phyloP scores from a whole-genome alignment of 2,888 invertebrate genomes.

The Eupithecia subfuscata region DNA sequence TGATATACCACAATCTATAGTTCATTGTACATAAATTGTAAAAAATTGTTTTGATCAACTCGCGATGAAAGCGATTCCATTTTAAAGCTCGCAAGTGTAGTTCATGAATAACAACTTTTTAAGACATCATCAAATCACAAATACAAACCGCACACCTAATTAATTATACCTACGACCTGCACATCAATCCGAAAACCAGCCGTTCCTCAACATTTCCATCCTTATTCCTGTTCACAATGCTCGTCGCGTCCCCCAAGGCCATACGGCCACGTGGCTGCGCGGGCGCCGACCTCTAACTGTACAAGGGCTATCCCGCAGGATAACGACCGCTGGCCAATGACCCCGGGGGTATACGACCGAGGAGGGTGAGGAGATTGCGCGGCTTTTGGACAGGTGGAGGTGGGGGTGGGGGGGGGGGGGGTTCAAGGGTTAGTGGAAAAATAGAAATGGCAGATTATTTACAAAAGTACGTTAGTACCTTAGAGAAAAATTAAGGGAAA shows the following conservation, averaged over 20 bases:
- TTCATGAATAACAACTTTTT: neutral
- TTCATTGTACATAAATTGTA: too few species aligned
- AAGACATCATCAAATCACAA: neutral
- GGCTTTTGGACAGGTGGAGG: constrained; percentile 5
- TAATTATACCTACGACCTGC: neutral
- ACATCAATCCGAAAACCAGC: neutral
- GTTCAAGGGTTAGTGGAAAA: too few species aligned
- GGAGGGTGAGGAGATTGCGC: neutral
- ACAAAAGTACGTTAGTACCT: neutral
- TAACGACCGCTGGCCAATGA: constrained; percentile 28
- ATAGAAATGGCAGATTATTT: neutral
- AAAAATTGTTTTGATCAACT: too few species aligned
- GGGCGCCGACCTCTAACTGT: constrained; percentile 43
- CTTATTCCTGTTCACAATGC: constrained; percentile 10
- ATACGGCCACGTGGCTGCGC: constrained; percentile 26
- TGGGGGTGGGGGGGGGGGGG: too few species aligned
- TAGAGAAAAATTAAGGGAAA: neutral
- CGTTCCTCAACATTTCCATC: neutral
- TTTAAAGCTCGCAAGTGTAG: too few species aligned
- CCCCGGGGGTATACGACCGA: constrained; percentile 8
- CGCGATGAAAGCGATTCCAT: too few species aligned
- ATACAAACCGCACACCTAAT: neutral
- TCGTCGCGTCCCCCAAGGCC: constrained; percentile 31
- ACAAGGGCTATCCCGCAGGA: constrained; percentile 43
- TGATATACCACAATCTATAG: too few species aligned